Conservation (phyloP, 1,140 invertebrate species). For the Ostrea denselamellosa region DNA sequence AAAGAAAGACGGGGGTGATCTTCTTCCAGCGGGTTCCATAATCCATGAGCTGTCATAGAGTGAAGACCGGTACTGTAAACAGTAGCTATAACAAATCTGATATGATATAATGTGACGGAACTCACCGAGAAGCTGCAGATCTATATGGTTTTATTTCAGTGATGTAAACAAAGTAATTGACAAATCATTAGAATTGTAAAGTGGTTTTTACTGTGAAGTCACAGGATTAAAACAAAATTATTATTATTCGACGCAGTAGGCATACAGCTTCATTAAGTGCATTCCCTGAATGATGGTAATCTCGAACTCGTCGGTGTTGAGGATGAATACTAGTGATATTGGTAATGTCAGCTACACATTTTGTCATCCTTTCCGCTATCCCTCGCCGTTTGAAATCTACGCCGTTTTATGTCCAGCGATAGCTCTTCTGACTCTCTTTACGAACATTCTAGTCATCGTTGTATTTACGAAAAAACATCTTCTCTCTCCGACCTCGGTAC, state of each 20-base stretch:
- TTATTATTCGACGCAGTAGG: neutral
- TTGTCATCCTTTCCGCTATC: conserved; percentile 41
- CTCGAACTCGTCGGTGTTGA: neutral
- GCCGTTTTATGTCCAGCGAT: conserved; percentile 50
- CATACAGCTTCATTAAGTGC: neutral
- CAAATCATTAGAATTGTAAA: neutral
- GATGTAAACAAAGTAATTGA: neutral
- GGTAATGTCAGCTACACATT: neutral
- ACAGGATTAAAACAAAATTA: neutral
- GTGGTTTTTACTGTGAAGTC: neutral
- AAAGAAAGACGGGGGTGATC: neutral
- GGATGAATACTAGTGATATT: neutral
- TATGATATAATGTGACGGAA: conserved; percentile 9
- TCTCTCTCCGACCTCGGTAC: conserved; percentile 52
- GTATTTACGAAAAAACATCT: conserved; percentile 53
- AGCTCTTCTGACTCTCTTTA: conserved; percentile 48
- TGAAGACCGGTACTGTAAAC: neutral
- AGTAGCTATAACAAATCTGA: neutral
- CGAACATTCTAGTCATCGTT: conserved; percentile 51
- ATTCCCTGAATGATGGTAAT: neutral
- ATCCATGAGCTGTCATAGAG: neutral
- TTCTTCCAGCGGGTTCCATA: neutral
- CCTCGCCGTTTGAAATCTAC: conserved; percentile 52
- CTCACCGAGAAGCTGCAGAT: neutral
- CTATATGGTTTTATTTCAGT: neutral